A percentile compares a stretch with the other conserved stretches of the same genome.
These are phyloP conservation scores for Gobiocypris rarus DNA, from an alignment of 2,113 vertebrate species.

Conservation along the genomic window DNA sequence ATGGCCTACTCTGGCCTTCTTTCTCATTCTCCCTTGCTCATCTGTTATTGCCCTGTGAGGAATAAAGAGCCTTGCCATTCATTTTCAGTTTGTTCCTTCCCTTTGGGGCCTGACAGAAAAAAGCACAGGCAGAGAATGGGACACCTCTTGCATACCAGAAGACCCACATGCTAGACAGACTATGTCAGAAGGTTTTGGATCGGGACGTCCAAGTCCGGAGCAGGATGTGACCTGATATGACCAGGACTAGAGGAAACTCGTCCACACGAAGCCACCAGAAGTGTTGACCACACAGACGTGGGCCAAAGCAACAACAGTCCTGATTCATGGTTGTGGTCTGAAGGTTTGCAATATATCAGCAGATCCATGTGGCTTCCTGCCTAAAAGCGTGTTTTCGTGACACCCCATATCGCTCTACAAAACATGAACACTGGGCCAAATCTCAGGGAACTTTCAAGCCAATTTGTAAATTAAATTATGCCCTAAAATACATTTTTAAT, in stretches of 20 bases:
- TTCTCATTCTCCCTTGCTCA: conserved; percentile 45
- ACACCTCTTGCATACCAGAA: conserved; percentile 22
- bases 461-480: conserved; percentile 41
- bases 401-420: conserved; percentile 28
- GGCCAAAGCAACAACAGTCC: conserved; percentile 33
- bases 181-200: neutral
- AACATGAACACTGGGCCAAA: conserved; percentile 39
- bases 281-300: conserved; percentile 51
- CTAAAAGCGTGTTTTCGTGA: conserved; percentile 35
- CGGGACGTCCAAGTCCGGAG: conserved; percentile 21
- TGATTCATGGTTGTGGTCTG: conserved; percentile 48
- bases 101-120: conserved; percentile 36
- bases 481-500: conserved; percentile 35
- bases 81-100: conserved; percentile 31
- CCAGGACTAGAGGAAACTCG: conserved; percentile 70
- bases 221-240: conserved; percentile 68
- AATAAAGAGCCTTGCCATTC: conserved; percentile 46
- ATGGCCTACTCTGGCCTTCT: conserved; percentile 47
- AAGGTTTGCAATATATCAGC: conserved; percentile 44
- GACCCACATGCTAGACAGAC: conserved; percentile 4
- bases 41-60: conserved; percentile 51
- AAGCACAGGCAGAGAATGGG: conserved; percentile 22
- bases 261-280: conserved; percentile 60
- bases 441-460: conserved; percentile 18
- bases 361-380: conserved; percentile 42